Base-by-base conservation (phyloP, 2,888 invertebrate genomes). In the Trileptium ribeirensis region DNA sequence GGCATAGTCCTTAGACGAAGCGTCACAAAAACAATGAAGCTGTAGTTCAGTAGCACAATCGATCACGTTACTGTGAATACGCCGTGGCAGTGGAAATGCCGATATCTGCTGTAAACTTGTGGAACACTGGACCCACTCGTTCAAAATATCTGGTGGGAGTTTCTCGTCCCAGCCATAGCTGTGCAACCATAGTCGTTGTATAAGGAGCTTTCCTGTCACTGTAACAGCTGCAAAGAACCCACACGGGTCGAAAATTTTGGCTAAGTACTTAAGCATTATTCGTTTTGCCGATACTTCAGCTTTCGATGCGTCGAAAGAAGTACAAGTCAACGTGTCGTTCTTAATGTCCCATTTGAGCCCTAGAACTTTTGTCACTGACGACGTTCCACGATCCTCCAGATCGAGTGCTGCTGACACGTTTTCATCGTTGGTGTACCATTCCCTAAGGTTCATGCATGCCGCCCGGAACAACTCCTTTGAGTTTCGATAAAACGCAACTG, bases 131-230 rank as follows among this genome's bases (percentile, higher is more conserved):
- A 29, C 39, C 79, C 79, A 67, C 8, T 67, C 29, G 24, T 75
- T 24, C n/a, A 38, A 34, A 40, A 24, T 15, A 67, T 67, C 67
- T 19, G 79, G 24, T 3, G 84, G 82, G 29, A 86, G 74, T 0
- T 67, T 51, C 3, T 84, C 83, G 83, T 87, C 86, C 86, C 86
- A 86, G 0, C 74, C 82, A 2, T 83, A 3, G 1, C 83, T 78
- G 24, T 74, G 36, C 31, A 80, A 79, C 86, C 86, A 87, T 1
- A 86, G 40, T 19, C 82, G 37, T 82, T 87, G 86, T 37, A 87
- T 74, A 8, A 86, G 38, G 0, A 84, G 82, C 77, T 86, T 87
- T 0, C 82, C 80, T 24, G 70, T 31, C 67, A 84, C 81, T 19
- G 38, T 82, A 34, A 83, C 82, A 29, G 82, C 83, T 0, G 51